Base-by-base conservation (phyloP, 2,888 invertebrate species). In the Prosopocoilus inquinatus region DNA sequence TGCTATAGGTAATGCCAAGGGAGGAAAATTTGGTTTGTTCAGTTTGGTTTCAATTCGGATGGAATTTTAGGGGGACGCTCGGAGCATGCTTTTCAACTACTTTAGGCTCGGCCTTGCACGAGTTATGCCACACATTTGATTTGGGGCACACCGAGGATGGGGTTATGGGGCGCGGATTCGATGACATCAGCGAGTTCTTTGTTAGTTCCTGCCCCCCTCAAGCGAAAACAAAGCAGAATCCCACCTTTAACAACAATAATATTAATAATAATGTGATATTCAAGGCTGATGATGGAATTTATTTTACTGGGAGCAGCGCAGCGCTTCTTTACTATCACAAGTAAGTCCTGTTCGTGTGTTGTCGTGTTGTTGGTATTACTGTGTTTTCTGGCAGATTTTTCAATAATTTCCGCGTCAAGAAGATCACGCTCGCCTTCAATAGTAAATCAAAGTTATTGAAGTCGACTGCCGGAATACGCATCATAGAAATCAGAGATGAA, bases 81-180 rank as follows among this genome's bases (percentile, higher is more conserved):
- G 93, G 92, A 57, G 92, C 90, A 33, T 94, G 94, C 73, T 92
- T 90, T 76, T 89, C 94, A 11, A 94, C 95, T 4, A 94, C 94
- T 12, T 78, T 97, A 38, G 96, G 96, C 11, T 90, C 94, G 11
- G 89, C 92, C 7, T 87, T 94, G 38, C 97, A 97, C 75, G 97
- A 97, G 80, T 81, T 97, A 45, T 93, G 93, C 11, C 97, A 97
- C 74, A 92, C 92, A 0, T 94, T 97, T 75, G 94, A 96, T 77
- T 82, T 97, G 54, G 96, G 94, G 0, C 96, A 97, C 73, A 91
- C 94, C 0, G 84, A 86, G 65, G 85, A 89, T 64, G 96, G 96
- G 12, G 90, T 97, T 55, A 97, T 97, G 97, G 93, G 92, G 39
- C 84, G 89, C 72, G 94, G 92, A 39, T 94, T 93, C 73, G 91